Evolutionary conservation across 1,140 invertebrate genomes (phyloP).

Genomic region (Procambarus virginalis): DNA sequence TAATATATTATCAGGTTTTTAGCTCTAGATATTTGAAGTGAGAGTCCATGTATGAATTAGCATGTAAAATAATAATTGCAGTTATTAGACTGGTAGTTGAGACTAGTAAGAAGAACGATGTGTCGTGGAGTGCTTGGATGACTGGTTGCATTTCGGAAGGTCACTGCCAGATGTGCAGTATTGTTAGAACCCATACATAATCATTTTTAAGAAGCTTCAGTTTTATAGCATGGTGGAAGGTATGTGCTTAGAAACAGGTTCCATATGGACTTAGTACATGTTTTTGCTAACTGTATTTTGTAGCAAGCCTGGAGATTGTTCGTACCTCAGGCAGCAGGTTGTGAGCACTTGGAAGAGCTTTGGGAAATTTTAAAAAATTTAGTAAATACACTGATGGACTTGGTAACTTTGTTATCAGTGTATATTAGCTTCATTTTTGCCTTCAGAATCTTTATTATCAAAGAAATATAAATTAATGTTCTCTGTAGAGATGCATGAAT

Average conservation of each 20-base stretch:
- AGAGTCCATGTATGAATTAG: neutral
- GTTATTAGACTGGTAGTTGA: neutral
- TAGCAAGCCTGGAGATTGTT: neutral
- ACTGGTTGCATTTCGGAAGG: neutral
- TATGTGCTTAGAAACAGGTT: neutral
- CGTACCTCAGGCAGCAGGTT: neutral
- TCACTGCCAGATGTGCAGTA: neutral
- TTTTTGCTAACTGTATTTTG: neutral
- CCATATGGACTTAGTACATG: neutral
- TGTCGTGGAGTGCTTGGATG: neutral
- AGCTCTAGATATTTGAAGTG: too few relatives aligned
- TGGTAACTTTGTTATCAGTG: neutral
- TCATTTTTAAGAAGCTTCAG: neutral
- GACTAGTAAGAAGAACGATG: neutral
- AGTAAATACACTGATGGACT: neutral
- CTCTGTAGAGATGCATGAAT: constrained; percentile 6
- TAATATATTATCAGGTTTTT: too few relatives aligned
- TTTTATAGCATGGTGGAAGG: constrained; percentile 3
- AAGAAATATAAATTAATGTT: neutral
- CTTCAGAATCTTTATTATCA: neutral
- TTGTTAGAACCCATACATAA: neutral
- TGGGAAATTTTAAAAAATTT: neutral
- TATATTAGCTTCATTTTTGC: neutral
- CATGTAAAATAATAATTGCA: neutral
- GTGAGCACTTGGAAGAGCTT: neutral